Evolutionary conservation across 2,888 invertebrate species (phyloP).

Genomic region (Drosophila melanocephala): DNA sequence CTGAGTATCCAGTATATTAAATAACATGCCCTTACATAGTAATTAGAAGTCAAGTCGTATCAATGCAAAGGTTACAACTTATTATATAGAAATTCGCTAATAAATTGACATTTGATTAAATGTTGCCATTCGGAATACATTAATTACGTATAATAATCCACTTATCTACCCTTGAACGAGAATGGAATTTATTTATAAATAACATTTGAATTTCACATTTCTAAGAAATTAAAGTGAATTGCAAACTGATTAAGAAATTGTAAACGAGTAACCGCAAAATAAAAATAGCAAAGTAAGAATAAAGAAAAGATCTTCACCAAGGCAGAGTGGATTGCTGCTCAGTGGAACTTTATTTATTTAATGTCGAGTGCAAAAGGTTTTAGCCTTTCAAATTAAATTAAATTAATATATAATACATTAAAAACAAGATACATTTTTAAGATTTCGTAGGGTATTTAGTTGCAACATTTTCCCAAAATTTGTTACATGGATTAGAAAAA

Average conservation of each 20-base stretch:
- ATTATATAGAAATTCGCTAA: constrained; percentile 16
- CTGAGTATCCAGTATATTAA: not conserved
- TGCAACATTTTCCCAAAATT: not conserved
- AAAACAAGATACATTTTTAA: too few relatives aligned
- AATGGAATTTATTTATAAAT: not conserved
- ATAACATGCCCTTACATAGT: constrained; percentile 5
- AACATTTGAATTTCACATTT: not conserved
- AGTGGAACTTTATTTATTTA: not conserved
- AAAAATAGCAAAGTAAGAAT: not conserved
- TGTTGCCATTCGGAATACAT: constrained; percentile 8
- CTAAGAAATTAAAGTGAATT: not conserved
- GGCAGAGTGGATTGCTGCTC: not conserved
- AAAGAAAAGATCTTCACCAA: not conserved
- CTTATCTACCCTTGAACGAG: not conserved
- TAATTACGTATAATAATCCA: not conserved
- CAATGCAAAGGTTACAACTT: constrained; percentile 22
- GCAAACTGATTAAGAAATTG: not conserved
- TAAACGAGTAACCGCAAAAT: not conserved
- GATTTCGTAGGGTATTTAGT: not conserved
- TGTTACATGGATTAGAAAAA: not conserved
- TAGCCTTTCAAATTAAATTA: not conserved
- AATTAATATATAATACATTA: too few relatives aligned
- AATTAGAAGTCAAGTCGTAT: constrained; percentile 21
- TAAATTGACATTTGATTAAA: constrained; percentile 17
- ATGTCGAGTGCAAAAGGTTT: not conserved